Conservation (phyloP, 2,888 invertebrate genomes). For the Cabera pusaria region DNA sequence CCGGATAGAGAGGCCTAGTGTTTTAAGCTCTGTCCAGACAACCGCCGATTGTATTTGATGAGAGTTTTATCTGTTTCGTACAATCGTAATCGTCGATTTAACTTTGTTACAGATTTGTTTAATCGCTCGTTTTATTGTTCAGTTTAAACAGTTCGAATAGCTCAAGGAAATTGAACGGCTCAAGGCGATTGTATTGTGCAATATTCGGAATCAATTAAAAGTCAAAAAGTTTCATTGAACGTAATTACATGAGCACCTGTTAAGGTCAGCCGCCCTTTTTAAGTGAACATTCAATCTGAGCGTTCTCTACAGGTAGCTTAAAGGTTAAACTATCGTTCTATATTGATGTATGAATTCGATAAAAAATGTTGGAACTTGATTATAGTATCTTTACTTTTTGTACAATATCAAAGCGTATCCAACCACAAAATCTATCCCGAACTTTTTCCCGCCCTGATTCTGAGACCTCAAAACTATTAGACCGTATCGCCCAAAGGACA, state of each 20-base stretch:
- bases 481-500: slow-evolving; percentile 29
- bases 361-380: slow-evolving; percentile 20
- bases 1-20: slow-evolving; percentile 70
- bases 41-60: slow-evolving; percentile 79
- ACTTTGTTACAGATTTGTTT: slow-evolving; percentile 57
- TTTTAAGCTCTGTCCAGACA: slow-evolving; percentile 75
- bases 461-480: slow-evolving; percentile 36
- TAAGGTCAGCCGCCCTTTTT: neutral
- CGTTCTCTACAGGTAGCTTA: slow-evolving; percentile 9
- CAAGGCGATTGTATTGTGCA: slow-evolving; percentile 29
- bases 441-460: slow-evolving; percentile 32
- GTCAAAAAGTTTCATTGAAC: slow-evolving; percentile 8
- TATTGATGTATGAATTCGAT: slow-evolving; percentile 21
- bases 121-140: slow-evolving; percentile 47
- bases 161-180: slow-evolving; percentile 28
- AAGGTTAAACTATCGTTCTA: slow-evolving; percentile 15
- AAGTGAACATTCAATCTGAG: slow-evolving; percentile 3
- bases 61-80: slow-evolving; percentile 75
- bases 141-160: slow-evolving; percentile 30
- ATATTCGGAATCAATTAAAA: slow-evolving; percentile 23
- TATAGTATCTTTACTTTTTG: slow-evolving; percentile 16
- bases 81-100: slow-evolving; percentile 58
- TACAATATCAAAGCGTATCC: slow-evolving; percentile 27
- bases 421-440: slow-evolving; percentile 31
- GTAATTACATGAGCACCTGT: slow-evolving; percentile 17